phyloP scores from a whole-genome alignment of 1,140 invertebrate species.

The Drosophila equinoxialis region DNA sequence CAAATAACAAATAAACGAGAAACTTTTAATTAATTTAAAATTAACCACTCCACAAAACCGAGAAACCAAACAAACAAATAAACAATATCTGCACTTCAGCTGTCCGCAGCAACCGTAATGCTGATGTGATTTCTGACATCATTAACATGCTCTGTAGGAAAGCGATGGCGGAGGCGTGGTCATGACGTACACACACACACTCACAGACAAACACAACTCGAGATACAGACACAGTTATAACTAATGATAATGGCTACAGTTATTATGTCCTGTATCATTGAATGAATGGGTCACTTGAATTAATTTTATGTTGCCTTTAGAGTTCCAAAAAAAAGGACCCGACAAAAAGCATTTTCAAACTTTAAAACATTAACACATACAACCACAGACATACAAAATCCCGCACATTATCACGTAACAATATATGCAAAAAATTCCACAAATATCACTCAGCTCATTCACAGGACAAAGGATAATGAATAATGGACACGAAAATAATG shows the following conservation, averaged over 20 bases:
- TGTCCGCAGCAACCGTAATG: constrained; percentile 33
- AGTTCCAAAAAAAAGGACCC: constrained; percentile 32
- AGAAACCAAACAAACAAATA: constrained; percentile 38
- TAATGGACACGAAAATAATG: constrained; percentile 52
- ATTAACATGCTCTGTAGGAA: constrained; percentile 46
- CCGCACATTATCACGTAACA: too few species aligned
- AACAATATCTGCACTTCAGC: constrained; percentile 41
- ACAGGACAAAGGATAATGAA: constrained; percentile 59
- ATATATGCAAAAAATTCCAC: constrained; percentile 19
- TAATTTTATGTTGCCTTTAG: constrained; percentile 47
- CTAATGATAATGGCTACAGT: constrained; percentile 69
- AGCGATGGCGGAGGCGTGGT: constrained; percentile 14
- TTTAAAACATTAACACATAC: constrained; percentile 28
- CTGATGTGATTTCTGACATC: constrained; percentile 56
- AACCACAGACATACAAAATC: too few species aligned
- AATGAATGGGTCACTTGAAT: constrained; percentile 18
- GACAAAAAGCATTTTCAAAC: constrained; percentile 33
- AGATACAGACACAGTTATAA: constrained; percentile 34
- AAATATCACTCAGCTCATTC: constrained; percentile 41
- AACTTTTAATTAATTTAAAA: constrained; percentile 64
- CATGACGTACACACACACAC: constrained; percentile 30
- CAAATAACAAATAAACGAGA: constrained; percentile 38
- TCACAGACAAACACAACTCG: background rate
- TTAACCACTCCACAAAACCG: constrained; percentile 44
- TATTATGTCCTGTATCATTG: constrained; percentile 38